Evolutionary conservation across 2,888 invertebrate genomes (phyloP).

Genomic region (Eupithecia insigniata): DNA sequence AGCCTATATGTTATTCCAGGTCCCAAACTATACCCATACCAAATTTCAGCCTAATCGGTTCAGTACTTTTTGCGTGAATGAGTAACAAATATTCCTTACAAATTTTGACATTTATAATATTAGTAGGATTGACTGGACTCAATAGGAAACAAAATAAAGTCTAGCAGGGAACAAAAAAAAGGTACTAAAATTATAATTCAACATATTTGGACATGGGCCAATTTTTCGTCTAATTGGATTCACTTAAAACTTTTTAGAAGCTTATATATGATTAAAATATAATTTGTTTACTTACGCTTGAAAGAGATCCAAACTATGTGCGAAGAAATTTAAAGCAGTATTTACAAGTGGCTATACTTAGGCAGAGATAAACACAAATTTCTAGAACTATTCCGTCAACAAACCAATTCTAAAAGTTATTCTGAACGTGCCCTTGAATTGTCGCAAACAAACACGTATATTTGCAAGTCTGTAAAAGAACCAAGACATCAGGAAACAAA

Average conservation of each 20-base stretch:
- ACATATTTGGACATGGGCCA: background rate
- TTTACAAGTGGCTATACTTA: background rate
- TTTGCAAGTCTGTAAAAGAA: constrained; percentile 46
- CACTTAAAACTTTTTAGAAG: background rate
- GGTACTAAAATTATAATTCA: background rate
- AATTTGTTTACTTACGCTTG: background rate
- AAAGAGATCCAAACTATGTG: background rate
- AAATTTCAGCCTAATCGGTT: too few relatives aligned
- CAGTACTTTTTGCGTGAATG: too few relatives aligned
- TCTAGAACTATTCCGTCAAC: constrained; percentile 8
- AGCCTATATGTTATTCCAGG: too few relatives aligned
- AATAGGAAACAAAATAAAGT: background rate
- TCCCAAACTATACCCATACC: too few relatives aligned
- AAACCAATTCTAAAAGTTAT: constrained; percentile 3
- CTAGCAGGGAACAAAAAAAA: too few relatives aligned
- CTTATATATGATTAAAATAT: background rate
- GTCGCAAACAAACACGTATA: constrained; percentile 33
- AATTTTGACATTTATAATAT: too few relatives aligned
- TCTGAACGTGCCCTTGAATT: constrained; percentile 14
- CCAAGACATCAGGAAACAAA: constrained; percentile 57
- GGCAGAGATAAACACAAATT: background rate
- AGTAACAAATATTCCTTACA: too few relatives aligned
- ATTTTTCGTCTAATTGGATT: background rate
- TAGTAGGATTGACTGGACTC: background rate
- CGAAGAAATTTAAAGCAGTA: background rate